A percentile compares a stretch with the other conserved stretches of the same genome.
phyloP scores from a whole-genome alignment of 1,140 invertebrate species.

The Thereuonema tuberculata region DNA sequence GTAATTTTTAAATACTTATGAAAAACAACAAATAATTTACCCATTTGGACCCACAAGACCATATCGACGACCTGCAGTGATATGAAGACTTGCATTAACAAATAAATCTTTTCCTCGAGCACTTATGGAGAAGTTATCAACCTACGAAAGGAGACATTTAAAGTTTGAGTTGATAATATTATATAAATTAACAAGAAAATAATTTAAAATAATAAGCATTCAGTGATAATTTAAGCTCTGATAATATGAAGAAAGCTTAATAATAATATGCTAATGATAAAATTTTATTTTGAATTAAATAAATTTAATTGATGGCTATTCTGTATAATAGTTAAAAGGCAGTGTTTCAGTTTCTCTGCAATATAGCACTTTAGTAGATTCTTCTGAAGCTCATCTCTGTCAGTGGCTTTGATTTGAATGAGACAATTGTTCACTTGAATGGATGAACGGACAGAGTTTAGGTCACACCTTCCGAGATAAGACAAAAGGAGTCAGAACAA shows the following conservation, averaged over 20 bases:
- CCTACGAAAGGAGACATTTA: conserved; percentile 24
- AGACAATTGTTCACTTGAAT: too few species aligned
- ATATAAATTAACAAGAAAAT: too few species aligned
- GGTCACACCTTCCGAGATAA: too few species aligned
- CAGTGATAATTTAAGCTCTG: background rate
- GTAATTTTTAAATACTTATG: too few species aligned
- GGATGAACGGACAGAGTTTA: too few species aligned
- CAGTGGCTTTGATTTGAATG: too few species aligned
- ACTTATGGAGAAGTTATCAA: conserved; percentile 94
- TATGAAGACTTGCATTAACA: conserved; percentile 87
- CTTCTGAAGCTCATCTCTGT: too few species aligned
- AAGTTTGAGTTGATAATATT: background rate
- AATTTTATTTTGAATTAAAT: background rate
- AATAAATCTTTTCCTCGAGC: conserved; percentile 97
- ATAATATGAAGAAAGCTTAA: background rate
- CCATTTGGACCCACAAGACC: conserved; percentile 98
- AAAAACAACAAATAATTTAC: too few species aligned
- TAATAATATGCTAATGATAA: background rate
- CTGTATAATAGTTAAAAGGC: background rate
- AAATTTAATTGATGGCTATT: background rate
- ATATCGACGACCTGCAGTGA: conserved; percentile 86
- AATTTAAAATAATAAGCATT: too few species aligned
- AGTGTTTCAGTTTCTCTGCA: too few species aligned
- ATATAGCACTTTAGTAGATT: too few species aligned
- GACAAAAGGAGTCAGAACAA: too few species aligned